Evolutionary conservation across 2,113 vertebrate species (phyloP).

Genomic region (Prietella phreatophila): DNA sequence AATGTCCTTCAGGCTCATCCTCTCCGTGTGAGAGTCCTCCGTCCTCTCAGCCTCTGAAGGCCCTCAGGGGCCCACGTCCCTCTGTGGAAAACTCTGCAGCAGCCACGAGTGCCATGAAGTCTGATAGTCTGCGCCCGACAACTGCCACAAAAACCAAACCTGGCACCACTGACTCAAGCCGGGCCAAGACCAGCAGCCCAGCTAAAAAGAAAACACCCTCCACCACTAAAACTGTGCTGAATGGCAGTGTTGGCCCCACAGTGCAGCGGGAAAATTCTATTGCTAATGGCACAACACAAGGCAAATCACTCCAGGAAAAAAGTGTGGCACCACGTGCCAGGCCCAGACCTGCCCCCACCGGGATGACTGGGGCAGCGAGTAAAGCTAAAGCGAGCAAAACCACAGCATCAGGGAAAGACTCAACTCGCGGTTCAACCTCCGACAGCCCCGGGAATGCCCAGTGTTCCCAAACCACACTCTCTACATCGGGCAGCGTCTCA

Average conservation of each 20-base stretch:
- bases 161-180: constrained; percentile 75
- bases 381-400: constrained; percentile 79
- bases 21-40: constrained; percentile 65
- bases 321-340: constrained; percentile 77
- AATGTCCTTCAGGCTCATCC: constrained; percentile 59
- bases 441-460: constrained; percentile 52
- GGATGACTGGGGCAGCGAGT: constrained; percentile 60
- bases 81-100: constrained; percentile 54
- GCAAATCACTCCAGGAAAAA: constrained; percentile 74
- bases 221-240: constrained; percentile 73
- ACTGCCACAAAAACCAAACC: constrained; percentile 74
- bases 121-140: constrained; percentile 84
- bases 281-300: constrained; percentile 64
- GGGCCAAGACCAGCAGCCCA: constrained; percentile 74
- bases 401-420: constrained; percentile 68
- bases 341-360: constrained; percentile 76
- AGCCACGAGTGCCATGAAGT: constrained; percentile 87
- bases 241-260: constrained; percentile 70
- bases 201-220: constrained; percentile 79
- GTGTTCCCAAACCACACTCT: constrained; percentile 56
- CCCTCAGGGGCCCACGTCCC: constrained; percentile 57
- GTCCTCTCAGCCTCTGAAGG: constrained; percentile 67
- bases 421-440: constrained; percentile 55
- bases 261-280: constrained; percentile 68
- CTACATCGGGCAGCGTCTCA: constrained; percentile 72